Base-by-base conservation (phyloP, 2,888 invertebrate genomes). In the Eupeodes luniger region DNA sequence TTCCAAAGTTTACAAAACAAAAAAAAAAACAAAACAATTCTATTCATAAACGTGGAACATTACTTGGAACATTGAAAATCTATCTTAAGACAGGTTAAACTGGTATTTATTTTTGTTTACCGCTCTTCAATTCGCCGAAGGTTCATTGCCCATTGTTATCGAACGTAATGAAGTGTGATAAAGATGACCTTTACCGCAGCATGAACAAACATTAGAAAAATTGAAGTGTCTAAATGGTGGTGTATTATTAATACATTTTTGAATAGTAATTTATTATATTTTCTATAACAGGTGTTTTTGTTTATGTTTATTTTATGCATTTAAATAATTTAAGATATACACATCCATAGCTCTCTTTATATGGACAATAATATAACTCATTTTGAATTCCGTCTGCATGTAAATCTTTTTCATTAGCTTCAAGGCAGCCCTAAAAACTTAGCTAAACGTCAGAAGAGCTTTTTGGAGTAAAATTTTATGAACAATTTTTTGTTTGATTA, bases 111-210 rank as follows among this genome's bases (percentile, higher is more conserved):
- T 59, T 57, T 57, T 57, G 14, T 72, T 47, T 72, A 47, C 44
- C 72, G 16, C 11, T 14, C 70, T 44, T 27, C 14, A 57, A 7
- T 72, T 57, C 1, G 5, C 1, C 44, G 72, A 72, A 72, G 72
- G 72, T 72, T 72, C 72, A 72, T 34, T 72, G 72, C 47, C 59
- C 59, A 72, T 72, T 72, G 72, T 66, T 66, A 66, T 44, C 12
- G 16, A 44, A 19, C 44, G 27, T 44, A 27, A 1, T 40, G 59
- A 57, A 44, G 14, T 59, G 59, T 72, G 47, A 72, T 55, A 34
- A 69, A 27, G 53, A 53, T 53, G 55, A 72, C 72, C 72, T 72
- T 72, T 34, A 59, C 34, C 19, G 47, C 27, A n/a, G 40, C 9
- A 40, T 7, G 9, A 40, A 44, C 27, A 10, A 59, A 47, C 6